Evolutionary conservation across 2,888 invertebrate genomes (phyloP).

Genomic region (Sinohyriopsis cumingii): DNA sequence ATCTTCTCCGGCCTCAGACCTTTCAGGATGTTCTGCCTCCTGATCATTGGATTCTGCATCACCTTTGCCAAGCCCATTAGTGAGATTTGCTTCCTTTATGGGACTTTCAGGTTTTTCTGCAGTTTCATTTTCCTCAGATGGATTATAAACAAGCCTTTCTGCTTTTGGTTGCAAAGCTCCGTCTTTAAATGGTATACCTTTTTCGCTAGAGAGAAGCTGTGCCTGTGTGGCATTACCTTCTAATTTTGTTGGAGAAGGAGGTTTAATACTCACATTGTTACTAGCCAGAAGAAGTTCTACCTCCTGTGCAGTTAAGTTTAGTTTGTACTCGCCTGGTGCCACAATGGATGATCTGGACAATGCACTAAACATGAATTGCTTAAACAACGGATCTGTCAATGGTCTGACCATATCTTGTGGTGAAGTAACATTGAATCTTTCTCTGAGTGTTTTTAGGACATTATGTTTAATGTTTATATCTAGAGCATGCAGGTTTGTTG

Average conservation of each 20-base stretch:
- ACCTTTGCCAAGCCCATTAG: neutral
- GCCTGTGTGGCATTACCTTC: constrained; percentile 1
- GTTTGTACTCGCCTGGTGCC: constrained; percentile 29
- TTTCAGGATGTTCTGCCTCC: neutral
- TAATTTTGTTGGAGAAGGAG: constrained; percentile 5
- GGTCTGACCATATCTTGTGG: constrained; percentile 20
- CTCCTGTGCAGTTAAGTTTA: constrained; percentile 23
- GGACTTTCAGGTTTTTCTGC: neutral
- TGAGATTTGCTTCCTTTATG: too few species aligned
- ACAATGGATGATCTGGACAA: constrained; percentile 17
- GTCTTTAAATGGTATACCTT: too few species aligned
- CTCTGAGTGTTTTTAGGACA: constrained; percentile 21
- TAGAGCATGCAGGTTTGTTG: constrained; percentile 15
- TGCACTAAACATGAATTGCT: constrained; percentile 32
- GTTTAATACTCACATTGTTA: constrained; percentile 7
- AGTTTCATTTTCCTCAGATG: neutral
- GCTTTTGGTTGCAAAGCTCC: neutral
- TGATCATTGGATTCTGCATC: neutral
- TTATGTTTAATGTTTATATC: constrained; percentile 28
- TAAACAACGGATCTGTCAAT: constrained; percentile 25
- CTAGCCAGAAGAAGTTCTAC: constrained; percentile 20
- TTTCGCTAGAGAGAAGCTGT: neutral
- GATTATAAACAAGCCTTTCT: neutral
- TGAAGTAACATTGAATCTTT: constrained; percentile 27
- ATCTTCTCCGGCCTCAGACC: neutral